Base-by-base conservation (phyloP, 2,888 invertebrate species). In the Spicauda simplicius region DNA sequence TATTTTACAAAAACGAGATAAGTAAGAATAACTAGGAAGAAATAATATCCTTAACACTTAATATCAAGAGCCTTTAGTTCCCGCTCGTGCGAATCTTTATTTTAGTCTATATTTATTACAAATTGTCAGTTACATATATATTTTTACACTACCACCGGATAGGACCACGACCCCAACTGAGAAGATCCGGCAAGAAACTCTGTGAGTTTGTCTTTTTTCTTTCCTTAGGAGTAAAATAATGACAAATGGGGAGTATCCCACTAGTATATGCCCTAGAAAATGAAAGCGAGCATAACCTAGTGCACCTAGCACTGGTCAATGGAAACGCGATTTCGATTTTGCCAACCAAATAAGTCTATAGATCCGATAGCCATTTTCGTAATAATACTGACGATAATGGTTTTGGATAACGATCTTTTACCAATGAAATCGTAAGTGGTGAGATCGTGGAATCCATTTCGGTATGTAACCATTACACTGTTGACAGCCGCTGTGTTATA, bases 371-470 rank as follows among this genome's bases (percentile, higher is more conserved):
- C 91, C 91, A 79, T 89, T 78, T 84, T 76, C 75, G 88, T 79
- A 79, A 76, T 73, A 82, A 82, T 81, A 84, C 81, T 80, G 82
- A 87, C 86, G 88, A 88, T 89, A 90, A 88, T 88, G 82, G 86
- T 72, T 77, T 77, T 68, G 85, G 90, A 91, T 91, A 85, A 82
- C 77, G 81, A 91, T 91, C 91, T 81, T 82, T 86, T 82, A 81
- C 77, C 76, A 90, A 88, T 82, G 90, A 91, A 91, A 91, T 86
- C 83, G 88, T 84, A 89, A 90, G 89, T 87, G 82, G 81, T 77
- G 73, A 76, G 71, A 69, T 76, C 76, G 77, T 70, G 73, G 74
- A 75, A 74, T 72, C 85, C 82, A 79, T 86, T 84, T 85, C 77
- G 63, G 81, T 82, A 67, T 64, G 48, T 56, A 60, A 54, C 30